Evolutionary conservation across 2,888 invertebrate species (phyloP).

Genomic region (Charanyca ferruginea): DNA sequence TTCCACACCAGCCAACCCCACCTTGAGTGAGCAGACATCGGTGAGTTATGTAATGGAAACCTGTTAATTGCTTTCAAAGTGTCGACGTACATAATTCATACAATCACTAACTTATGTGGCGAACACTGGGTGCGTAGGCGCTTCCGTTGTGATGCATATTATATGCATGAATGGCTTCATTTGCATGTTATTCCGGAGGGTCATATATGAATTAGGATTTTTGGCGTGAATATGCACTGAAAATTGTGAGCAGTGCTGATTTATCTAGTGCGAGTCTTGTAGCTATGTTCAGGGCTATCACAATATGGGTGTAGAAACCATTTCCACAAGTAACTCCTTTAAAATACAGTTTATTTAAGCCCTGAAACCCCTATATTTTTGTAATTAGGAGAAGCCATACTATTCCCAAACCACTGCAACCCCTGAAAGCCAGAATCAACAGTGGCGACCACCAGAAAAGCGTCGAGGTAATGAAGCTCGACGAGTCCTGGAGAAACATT

Average conservation of each 20-base stretch:
- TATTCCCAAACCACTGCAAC: too few species aligned
- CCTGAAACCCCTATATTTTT: too few species aligned
- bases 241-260: background rate
- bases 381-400: too few species aligned
- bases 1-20: constrained; percentile 73
- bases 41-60: constrained; percentile 90
- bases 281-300: too few species aligned
- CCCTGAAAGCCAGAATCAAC: too few species aligned
- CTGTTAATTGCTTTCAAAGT: constrained; percentile 89
- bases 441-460: too few species aligned
- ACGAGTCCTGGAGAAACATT: too few species aligned
- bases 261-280: too few species aligned
- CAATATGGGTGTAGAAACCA: too few species aligned
- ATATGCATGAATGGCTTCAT: constrained; percentile 66
- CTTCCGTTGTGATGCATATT: constrained; percentile 63
- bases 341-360: too few species aligned
- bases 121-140: constrained; percentile 64
- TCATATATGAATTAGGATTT: constrained; percentile 24
- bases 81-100: constrained; percentile 89
- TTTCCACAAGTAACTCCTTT: too few species aligned
- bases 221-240: constrained; percentile 16
- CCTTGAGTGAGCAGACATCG: constrained; percentile 83
- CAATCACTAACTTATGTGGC: constrained; percentile 81
- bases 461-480: too few species aligned
- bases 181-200: constrained; percentile 48